These are phyloP conservation scores for Plecturocebus donacophilus DNA, from an alignment of 2,113 vertebrate genomes.

Conservation along the genomic window DNA sequence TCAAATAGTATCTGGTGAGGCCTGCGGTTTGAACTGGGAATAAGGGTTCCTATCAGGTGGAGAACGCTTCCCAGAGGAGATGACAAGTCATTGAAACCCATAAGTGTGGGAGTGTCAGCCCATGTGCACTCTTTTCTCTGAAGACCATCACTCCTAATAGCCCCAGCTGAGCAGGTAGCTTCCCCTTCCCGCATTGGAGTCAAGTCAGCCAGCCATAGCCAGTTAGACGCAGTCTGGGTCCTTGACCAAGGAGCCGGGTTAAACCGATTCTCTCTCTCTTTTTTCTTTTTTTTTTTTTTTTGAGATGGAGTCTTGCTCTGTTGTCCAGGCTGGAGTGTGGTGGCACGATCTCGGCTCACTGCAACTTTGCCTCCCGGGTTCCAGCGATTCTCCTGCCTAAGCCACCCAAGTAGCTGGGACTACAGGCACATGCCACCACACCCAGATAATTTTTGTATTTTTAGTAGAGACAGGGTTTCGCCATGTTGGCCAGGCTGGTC, in stretches of 20 bases:
- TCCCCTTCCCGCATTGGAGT: background rate
- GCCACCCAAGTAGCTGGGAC: too few relatives aligned
- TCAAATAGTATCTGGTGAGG: background rate
- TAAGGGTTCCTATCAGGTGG: background rate
- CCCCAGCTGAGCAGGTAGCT: background rate
- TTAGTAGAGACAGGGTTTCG: too few relatives aligned
- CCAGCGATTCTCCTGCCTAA: too few relatives aligned
- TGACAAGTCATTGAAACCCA: background rate
- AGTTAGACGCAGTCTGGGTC: background rate
- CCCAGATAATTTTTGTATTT: too few relatives aligned
- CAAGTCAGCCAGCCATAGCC: background rate
- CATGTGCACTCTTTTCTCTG: background rate
- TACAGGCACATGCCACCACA: too few relatives aligned
- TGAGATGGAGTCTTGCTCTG: too few relatives aligned
- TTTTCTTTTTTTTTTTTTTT: too few relatives aligned
- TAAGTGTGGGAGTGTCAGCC: background rate
- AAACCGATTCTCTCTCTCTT: background rate
- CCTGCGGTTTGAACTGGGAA: background rate
- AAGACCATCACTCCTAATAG: background rate
- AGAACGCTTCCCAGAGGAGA: background rate
- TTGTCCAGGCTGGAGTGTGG: too few relatives aligned
- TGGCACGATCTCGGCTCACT: too few relatives aligned
- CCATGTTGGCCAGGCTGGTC: too few relatives aligned
- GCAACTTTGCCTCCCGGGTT: too few relatives aligned
- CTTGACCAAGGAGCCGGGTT: background rate